Conservation (phyloP, 2,113 vertebrate genomes). For the Uria aalge region DNA sequence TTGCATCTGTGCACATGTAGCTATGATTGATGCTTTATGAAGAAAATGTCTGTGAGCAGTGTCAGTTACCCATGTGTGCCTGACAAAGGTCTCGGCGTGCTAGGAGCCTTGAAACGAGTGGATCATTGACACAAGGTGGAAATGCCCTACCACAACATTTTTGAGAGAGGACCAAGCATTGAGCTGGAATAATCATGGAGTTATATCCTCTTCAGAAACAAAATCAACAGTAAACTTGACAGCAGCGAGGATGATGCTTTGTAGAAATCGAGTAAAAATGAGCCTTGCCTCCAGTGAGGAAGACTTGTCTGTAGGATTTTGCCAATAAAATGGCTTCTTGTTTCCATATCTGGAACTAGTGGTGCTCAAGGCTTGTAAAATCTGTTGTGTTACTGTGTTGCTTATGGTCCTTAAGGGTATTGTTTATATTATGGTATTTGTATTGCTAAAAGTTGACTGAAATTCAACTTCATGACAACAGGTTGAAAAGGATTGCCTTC, state of each 20-base stretch:
- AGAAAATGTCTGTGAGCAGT: background rate
- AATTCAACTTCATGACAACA: background rate
- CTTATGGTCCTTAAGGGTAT: background rate
- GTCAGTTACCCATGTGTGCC: background rate
- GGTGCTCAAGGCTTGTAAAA: background rate
- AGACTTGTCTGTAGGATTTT: background rate
- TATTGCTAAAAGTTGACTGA: background rate
- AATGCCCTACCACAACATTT: background rate
- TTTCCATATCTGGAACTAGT: background rate
- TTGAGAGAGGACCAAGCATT: background rate
- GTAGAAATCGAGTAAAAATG: background rate
- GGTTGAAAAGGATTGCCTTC: background rate
- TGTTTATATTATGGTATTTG: background rate
- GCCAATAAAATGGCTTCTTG: background rate
- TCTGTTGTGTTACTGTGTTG: background rate
- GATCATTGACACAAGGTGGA: background rate
- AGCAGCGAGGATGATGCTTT: background rate
- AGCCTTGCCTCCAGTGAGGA: background rate
- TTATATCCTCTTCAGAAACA: background rate
- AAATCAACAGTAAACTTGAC: background rate
- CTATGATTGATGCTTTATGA: background rate
- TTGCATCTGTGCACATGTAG: background rate
- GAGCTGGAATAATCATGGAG: background rate
- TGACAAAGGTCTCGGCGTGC: background rate
- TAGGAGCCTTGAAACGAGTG: background rate